Evolutionary conservation across 2,113 vertebrate genomes (phyloP).

Genomic region (Saimiri boliviensis): DNA sequence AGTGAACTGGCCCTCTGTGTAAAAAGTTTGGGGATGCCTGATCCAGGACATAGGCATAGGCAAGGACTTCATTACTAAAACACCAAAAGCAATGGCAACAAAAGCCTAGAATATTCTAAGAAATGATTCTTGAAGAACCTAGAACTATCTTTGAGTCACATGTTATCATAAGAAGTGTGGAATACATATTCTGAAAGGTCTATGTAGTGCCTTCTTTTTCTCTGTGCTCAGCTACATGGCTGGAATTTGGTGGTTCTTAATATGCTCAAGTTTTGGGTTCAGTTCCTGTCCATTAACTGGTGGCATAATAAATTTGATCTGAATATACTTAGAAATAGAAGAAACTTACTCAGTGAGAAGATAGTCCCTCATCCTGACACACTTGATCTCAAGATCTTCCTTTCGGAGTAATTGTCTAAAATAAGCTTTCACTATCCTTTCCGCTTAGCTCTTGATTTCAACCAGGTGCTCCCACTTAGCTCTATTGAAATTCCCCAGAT

Average conservation of each 20-base stretch:
- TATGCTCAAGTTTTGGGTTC: not conserved
- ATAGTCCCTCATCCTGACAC: not conserved
- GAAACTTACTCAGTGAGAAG: constrained; percentile 16
- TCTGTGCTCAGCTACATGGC: not conserved
- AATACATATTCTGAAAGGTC: constrained; percentile 3
- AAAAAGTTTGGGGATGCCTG: no score
- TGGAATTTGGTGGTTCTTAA: not conserved
- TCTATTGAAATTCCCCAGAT: not conserved
- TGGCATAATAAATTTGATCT: not conserved
- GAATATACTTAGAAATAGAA: constrained; percentile 22
- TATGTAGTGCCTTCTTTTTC: not conserved
- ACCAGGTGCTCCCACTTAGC: not conserved
- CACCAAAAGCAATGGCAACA: no score
- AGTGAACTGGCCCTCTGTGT: no score
- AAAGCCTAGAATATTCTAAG: not conserved
- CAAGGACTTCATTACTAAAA: no score
- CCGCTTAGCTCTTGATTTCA: not conserved
- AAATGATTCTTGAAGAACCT: not conserved
- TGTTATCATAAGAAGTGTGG: not conserved
- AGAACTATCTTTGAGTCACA: not conserved
- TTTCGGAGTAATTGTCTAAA: not conserved
- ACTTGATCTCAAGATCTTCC: not conserved
- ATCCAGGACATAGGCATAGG: no score
- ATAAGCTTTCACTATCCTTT: not conserved
- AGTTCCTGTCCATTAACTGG: not conserved